phyloP scores from a whole-genome alignment of 1,140 invertebrate species.

The Trichonephila clavipes region DNA sequence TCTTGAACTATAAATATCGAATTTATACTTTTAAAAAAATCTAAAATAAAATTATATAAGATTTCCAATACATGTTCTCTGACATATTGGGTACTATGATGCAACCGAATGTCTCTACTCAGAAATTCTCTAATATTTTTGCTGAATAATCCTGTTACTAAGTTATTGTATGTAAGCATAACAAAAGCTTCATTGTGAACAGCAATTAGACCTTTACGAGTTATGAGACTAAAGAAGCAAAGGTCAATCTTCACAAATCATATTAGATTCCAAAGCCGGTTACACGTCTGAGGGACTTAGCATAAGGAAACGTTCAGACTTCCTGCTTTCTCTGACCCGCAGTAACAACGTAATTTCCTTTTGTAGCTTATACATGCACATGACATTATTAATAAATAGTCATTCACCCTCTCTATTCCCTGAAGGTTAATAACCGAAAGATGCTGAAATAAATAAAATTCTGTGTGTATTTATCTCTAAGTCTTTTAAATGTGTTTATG shows the following conservation, averaged over 20 bases:
- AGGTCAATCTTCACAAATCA: background rate
- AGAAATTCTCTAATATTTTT: too few relatives aligned
- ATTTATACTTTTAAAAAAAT: too few relatives aligned
- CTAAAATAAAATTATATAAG: too few relatives aligned
- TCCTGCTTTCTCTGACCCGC: constrained; percentile 7
- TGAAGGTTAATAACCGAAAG: constrained; percentile 21
- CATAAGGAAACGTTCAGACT: background rate
- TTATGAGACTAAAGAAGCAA: background rate
- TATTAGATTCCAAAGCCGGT: constrained; percentile 15
- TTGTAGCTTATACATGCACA: background rate
- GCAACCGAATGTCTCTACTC: too few relatives aligned
- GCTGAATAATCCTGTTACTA: too few relatives aligned
- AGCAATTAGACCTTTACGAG: background rate
- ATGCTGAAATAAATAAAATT: background rate
- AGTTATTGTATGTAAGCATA: too few relatives aligned
- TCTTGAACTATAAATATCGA: too few relatives aligned
- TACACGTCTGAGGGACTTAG: background rate
- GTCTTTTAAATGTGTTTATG: too few relatives aligned
- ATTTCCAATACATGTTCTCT: too few relatives aligned
- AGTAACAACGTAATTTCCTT: constrained; percentile 1
- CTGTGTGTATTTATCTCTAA: background rate
- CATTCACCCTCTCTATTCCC: constrained; percentile 1
- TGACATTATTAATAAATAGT: constrained; percentile 1
- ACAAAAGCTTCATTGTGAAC: background rate
- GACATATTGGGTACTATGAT: too few relatives aligned